Conservation (phyloP, 2,797 vertebrate genomes). For the Centroberyx gerrardi region DNA sequence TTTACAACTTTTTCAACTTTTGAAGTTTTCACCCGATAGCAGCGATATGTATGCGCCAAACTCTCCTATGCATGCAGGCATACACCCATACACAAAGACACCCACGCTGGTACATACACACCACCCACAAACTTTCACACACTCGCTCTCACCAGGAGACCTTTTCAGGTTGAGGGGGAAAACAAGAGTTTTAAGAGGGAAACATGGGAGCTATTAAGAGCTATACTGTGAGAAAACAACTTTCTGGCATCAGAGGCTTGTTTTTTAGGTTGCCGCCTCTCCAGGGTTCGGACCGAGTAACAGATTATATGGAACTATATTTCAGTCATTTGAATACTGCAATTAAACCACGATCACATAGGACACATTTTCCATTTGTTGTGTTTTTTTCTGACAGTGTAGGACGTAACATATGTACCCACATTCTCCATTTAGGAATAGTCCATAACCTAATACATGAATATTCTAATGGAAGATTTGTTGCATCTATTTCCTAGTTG, state of each 20-base stretch:
- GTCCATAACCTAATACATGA: no score
- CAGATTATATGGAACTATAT: neutral
- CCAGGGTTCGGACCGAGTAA: neutral
- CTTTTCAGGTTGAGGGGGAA: conserved; percentile 50
- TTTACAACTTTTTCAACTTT: no score
- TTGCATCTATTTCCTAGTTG: no score
- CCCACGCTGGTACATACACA: conserved; percentile 5
- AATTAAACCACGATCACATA: neutral
- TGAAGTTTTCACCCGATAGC: no score
- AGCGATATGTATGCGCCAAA: no score
- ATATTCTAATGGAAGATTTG: no score
- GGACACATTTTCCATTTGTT: no score
- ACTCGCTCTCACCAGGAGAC: conserved; percentile 47
- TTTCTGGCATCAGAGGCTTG: conserved; percentile 38
- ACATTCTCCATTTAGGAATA: no score
- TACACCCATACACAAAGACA: conserved; percentile 20
- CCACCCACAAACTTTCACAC: conserved; percentile 43
- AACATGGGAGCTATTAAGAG: conserved; percentile 71
- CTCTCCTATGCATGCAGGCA: neutral
- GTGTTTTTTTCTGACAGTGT: no score
- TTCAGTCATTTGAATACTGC: neutral
- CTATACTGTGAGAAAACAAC: conserved; percentile 42
- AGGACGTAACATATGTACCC: no score
- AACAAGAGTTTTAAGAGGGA: conserved; percentile 57
- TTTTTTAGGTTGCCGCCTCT: conserved; percentile 24